Conservation (phyloP, 2,113 vertebrate genomes). For the Oceanites oceanicus region DNA sequence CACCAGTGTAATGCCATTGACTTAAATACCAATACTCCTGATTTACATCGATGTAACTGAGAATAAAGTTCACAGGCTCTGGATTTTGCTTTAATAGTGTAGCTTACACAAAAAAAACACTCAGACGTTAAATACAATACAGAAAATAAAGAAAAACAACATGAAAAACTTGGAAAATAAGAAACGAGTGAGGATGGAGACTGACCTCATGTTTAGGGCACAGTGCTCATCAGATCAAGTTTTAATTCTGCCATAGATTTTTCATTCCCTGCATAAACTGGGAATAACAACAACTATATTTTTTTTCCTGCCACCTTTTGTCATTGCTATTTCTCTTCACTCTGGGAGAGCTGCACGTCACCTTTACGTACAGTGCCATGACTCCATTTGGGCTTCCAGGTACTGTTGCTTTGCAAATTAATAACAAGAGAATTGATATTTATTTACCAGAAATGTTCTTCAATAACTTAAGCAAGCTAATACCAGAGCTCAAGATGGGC, state of each 20-base stretch:
- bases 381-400: background rate
- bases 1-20: no score
- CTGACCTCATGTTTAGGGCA: background rate
- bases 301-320: background rate
- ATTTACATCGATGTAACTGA: background rate
- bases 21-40: background rate
- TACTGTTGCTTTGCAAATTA: background rate
- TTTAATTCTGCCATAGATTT: background rate
- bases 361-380: background rate
- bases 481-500: background rate
- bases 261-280: background rate
- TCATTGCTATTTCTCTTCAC: background rate
- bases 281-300: background rate
- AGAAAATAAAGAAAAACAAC: background rate
- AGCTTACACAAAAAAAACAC: background rate
- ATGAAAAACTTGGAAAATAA: background rate
- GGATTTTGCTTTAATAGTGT: background rate
- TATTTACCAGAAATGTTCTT: background rate
- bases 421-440: background rate
- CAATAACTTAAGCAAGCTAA: background rate
- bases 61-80: background rate
- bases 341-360: background rate
- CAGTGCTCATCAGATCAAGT: background rate
- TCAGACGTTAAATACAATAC: background rate
- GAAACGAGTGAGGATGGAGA: background rate